Base-by-base conservation (phyloP, 2,113 vertebrate genomes). In the Paraplagusia blochii region DNA sequence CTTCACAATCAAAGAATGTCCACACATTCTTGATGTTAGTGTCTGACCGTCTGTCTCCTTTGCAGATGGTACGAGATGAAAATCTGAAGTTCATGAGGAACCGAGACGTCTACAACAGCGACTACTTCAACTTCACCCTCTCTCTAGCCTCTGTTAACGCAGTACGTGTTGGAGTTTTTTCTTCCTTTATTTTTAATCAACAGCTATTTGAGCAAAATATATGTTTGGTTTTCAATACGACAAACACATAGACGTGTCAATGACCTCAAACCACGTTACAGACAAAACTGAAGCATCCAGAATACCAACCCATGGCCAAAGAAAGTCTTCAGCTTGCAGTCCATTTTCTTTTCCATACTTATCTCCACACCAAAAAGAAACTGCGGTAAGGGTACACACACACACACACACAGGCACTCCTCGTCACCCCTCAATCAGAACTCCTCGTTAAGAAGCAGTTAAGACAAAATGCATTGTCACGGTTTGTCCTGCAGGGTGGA, bases 1-100 rank as follows among this genome's bases (percentile, higher is more conserved):
- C 18, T 4, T 16, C 16, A 7, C 1, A 14, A 5, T 8, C n/a
- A 33, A 3, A 15, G 29, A 29, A 11, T 5, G 1, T 6, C 13
- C 14, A 8, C 10, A 40, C 38, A 9, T 11, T 39, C 16, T 11
- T 6, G 11, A 10, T 52, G 42, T 1, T 11, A 10, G 15, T 10
- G 7, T 16, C 43, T 10, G 13, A 53, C 29, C 3, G 0, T 58
- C 19, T 58, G 11, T 44, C 12, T 52, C 14, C 40, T 53, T 3
- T 65, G 11, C 46, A 99, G 97, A 98, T 95, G 92, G 97, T 99
- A 73, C 91, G 96, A 85, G 97, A 99, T 62, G 97, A 99, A 84
- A 99, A 99, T 76, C 90, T 99, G 70, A 98, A 94, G 84, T 99
- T 99, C 79, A 98, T 99, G 97, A 97, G 93, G 90, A 99, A 99